phyloP scores from a whole-genome alignment of 2,113 vertebrate genomes.

The Orycteropus afer region DNA sequence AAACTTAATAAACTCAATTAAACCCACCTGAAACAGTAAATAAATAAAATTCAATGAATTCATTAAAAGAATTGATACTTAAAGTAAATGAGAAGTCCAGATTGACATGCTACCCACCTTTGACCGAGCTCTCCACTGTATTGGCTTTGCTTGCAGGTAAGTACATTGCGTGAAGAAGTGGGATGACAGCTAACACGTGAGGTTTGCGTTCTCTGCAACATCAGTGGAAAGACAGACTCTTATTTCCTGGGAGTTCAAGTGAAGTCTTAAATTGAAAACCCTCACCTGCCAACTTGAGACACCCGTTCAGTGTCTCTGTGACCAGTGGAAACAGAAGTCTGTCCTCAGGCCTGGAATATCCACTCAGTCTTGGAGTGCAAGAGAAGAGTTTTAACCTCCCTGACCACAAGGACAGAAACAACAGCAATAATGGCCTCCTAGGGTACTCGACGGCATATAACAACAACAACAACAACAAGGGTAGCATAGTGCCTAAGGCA shows the following conservation, averaged over 20 bases:
- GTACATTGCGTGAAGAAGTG: rapidly evolving
- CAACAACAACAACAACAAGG: too few species aligned
- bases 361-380: background rate
- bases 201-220: background rate
- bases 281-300: rapidly evolving
- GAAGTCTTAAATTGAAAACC: background rate
- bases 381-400: background rate
- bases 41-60: background rate
- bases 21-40: background rate
- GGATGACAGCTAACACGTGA: too few species aligned
- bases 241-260: rapidly evolving
- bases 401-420: background rate
- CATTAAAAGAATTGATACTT: background rate
- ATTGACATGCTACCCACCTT: too few species aligned
- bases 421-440: rapidly evolving
- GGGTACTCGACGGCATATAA: too few species aligned
- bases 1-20: background rate
- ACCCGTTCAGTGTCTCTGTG: too few species aligned
- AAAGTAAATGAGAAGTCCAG: background rate
- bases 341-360: background rate
- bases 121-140: background rate
- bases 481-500: too few species aligned
- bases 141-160: background rate
- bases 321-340: rapidly evolving
- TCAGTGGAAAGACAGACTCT: background rate